These are phyloP conservation scores for Notodonta ziczac DNA, from an alignment of 2,888 invertebrate genomes.

Conservation along the genomic window DNA sequence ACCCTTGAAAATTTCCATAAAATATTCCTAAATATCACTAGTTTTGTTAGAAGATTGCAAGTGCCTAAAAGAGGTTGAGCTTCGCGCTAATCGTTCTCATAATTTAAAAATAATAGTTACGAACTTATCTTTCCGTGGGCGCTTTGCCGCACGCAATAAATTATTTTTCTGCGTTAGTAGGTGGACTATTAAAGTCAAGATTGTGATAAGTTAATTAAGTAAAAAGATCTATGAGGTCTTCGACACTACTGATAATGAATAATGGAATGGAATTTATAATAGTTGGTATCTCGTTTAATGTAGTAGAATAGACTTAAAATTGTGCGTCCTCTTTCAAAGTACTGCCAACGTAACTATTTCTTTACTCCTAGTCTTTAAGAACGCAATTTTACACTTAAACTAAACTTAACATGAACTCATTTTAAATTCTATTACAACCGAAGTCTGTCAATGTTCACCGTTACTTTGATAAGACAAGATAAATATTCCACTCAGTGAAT, in stretches of 20 bases:
- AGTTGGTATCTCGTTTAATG: too few relatives aligned
- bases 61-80: neutral
- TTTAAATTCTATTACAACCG: constrained; percentile 12
- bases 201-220: too few relatives aligned
- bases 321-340: too few relatives aligned
- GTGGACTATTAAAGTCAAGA: too few relatives aligned
- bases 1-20: neutral
- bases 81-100: neutral
- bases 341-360: too few relatives aligned
- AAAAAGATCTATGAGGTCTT: too few relatives aligned
- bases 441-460: constrained; percentile 18
- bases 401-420: constrained; percentile 7
- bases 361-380: neutral
- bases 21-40: neutral
- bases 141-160: too few relatives aligned
- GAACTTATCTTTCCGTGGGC: too few relatives aligned
- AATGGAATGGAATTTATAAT: too few relatives aligned
- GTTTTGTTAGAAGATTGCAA: neutral
- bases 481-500: constrained; percentile 35
- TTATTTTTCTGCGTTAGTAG: too few relatives aligned
- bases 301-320: too few relatives aligned
- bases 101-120: neutral
- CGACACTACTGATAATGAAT: too few relatives aligned
- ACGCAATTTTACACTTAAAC: neutral
- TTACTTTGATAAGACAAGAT: constrained; percentile 48